These are phyloP conservation scores for Mimumesa dahlbomi DNA, from an alignment of 2,888 invertebrate genomes.

Conservation along the genomic window DNA sequence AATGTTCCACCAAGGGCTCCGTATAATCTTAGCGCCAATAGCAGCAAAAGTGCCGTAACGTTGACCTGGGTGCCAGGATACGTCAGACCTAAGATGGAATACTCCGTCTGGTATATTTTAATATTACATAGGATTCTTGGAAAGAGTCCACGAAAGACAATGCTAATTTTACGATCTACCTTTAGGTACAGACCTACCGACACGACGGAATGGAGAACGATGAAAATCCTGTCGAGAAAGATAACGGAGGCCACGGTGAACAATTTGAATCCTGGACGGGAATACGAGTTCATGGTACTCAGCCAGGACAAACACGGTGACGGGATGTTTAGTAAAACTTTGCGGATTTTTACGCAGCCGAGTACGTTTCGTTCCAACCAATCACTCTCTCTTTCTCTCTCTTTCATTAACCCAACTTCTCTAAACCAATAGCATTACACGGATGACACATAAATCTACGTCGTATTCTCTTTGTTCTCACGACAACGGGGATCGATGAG, in stretches of 20 bases:
- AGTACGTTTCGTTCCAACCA: slow-evolving; percentile 53
- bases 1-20: slow-evolving; percentile 95
- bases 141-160: background rate
- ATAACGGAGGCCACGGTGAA: slow-evolving; percentile 90
- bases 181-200: slow-evolving; percentile 87
- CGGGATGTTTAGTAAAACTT: slow-evolving; percentile 93
- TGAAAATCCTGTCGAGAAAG: slow-evolving; percentile 87
- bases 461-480: too few relatives aligned
- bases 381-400: background rate
- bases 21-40: slow-evolving; percentile 90
- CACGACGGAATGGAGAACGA: slow-evolving; percentile 91
- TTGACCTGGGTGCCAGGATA: slow-evolving; percentile 92
- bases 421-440: background rate
- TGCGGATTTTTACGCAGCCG: slow-evolving; percentile 87
- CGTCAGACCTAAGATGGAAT: slow-evolving; percentile 89
- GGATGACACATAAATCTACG: too few relatives aligned
- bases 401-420: too few relatives aligned
- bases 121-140: background rate
- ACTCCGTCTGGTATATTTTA: slow-evolving; percentile 87
- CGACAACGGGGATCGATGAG: too few relatives aligned
- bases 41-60: slow-evolving; percentile 87
- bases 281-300: slow-evolving; percentile 95
- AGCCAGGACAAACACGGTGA: slow-evolving; percentile 93
- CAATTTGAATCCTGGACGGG: slow-evolving; percentile 87
- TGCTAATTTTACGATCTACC: too few relatives aligned